Evolutionary conservation across 2,797 vertebrate species (phyloP).

Genomic region (Jordanella pulchra): DNA sequence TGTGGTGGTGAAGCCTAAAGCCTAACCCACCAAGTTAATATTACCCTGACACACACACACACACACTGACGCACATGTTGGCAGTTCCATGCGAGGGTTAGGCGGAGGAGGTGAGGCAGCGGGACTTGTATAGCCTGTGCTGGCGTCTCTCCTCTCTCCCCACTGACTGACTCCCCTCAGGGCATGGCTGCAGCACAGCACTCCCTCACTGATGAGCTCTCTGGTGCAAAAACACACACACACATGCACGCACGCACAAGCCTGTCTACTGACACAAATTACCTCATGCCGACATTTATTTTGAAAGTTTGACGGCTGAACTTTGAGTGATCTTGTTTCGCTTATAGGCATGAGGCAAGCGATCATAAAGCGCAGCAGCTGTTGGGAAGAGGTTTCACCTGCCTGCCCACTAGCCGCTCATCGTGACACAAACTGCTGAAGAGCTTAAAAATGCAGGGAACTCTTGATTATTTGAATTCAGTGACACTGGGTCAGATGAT

Average conservation of each 20-base stretch:
- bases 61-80: constrained; percentile 57
- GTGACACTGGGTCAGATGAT: constrained; percentile 13
- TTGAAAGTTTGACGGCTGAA: constrained; percentile 78
- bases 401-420: constrained; percentile 51
- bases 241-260: constrained; percentile 31
- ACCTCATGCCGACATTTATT: constrained; percentile 77
- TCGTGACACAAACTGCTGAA: constrained; percentile 27
- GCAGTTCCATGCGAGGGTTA: constrained; percentile 76
- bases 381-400: constrained; percentile 69
- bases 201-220: constrained; percentile 71
- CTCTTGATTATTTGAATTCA: constrained; percentile 9
- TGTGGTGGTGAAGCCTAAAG: constrained; percentile 65
- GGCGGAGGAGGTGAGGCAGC: constrained; percentile 69
- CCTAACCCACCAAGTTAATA: constrained; percentile 59
- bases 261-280: constrained; percentile 74
- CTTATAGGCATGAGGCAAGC: constrained; percentile 67
- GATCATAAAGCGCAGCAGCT: constrained; percentile 68
- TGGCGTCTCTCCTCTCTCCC: constrained; percentile 71
- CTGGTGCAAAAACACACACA: constrained; percentile 21
- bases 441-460: constrained; percentile 34
- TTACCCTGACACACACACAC: constrained; percentile 42
- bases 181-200: constrained; percentile 72
- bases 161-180: constrained; percentile 67
- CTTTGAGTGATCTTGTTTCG: constrained; percentile 77
- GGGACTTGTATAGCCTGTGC: constrained; percentile 75